Percentiles rank a stretch among this genome's conserved stretches.
These are phyloP conservation scores for Hozukius guyotensis DNA, from an alignment of 2,797 vertebrate genomes.

Conservation along the genomic window DNA sequence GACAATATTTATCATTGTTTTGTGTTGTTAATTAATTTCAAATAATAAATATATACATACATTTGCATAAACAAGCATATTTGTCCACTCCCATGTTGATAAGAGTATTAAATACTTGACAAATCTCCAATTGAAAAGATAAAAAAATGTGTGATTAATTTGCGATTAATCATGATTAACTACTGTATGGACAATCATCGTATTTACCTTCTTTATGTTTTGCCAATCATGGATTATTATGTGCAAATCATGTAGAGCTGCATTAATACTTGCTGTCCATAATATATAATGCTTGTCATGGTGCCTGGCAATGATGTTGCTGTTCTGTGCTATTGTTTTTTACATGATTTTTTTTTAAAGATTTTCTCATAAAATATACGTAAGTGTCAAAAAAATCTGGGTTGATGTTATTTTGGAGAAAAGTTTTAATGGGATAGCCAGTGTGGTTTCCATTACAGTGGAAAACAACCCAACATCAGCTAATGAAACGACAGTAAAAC, in stretches of 20 bases:
- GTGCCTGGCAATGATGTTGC: background rate
- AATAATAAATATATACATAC: too few species aligned
- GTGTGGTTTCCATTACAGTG: background rate
- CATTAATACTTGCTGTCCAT: background rate
- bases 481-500: background rate
- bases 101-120: too few species aligned
- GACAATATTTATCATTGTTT: too few species aligned
- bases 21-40: too few species aligned
- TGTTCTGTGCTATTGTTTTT: background rate
- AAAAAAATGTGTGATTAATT: too few species aligned
- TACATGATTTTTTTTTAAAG: background rate
- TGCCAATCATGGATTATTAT: too few species aligned
- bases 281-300: fast-evolving
- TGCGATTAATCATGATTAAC: too few species aligned
- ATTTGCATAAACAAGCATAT: too few species aligned
- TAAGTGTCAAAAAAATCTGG: background rate
- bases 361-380: background rate
- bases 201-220: too few species aligned
- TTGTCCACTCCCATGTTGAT: too few species aligned
- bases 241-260: background rate
- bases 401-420: background rate
- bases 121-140: too few species aligned
- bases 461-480: background rate
- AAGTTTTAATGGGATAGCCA: background rate
- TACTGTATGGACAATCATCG: too few species aligned